phyloP scores from a whole-genome alignment of 1,140 invertebrate genomes.

The honey bee (Apis mellifera) region DNA sequence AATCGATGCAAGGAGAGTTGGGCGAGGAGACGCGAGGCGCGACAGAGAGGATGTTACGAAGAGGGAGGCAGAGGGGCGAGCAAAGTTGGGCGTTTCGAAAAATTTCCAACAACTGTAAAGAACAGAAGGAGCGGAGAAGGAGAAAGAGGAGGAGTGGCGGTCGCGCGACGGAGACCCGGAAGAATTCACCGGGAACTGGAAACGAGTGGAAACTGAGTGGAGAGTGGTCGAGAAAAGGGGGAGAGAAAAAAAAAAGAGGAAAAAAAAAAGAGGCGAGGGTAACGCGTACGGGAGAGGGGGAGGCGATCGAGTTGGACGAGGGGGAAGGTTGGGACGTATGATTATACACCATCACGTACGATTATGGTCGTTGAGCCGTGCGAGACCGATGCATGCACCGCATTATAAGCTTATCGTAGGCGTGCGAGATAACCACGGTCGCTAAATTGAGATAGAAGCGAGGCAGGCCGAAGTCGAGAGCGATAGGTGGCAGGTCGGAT shows the following conservation, averaged over 20 bases:
- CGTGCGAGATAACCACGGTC: conserved; percentile 59
- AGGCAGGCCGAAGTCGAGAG: conserved; percentile 31
- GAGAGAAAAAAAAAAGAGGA: too few species aligned
- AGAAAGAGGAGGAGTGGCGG: not conserved
- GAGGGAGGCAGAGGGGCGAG: not conserved
- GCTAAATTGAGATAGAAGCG: conserved; percentile 70
- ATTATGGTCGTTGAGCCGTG: conserved; percentile 66
- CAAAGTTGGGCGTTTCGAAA: conserved; percentile 22
- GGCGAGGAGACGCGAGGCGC: not conserved
- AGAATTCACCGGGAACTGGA: conserved; percentile 30
- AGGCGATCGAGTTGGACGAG: not conserved
- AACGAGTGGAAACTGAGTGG: conserved; percentile 16
- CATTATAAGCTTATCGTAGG: conserved; percentile 69
- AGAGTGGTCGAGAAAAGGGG: not conserved
- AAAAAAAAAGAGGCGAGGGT: not conserved
- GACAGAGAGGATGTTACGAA: not conserved
- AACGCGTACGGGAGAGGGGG: not conserved
- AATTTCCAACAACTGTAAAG: conserved; percentile 18
- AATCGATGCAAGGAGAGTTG: conserved; percentile 10
- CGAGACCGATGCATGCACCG: conserved; percentile 57
- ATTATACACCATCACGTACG: conserved; percentile 70
- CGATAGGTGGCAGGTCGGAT: conserved; percentile 41
- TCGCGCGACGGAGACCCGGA: not conserved
- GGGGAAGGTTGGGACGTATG: conserved; percentile 62
- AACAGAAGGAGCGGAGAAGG: conserved; percentile 2